Conservation (phyloP, 2,888 invertebrate species). For the Limnephilus marmoratus region DNA sequence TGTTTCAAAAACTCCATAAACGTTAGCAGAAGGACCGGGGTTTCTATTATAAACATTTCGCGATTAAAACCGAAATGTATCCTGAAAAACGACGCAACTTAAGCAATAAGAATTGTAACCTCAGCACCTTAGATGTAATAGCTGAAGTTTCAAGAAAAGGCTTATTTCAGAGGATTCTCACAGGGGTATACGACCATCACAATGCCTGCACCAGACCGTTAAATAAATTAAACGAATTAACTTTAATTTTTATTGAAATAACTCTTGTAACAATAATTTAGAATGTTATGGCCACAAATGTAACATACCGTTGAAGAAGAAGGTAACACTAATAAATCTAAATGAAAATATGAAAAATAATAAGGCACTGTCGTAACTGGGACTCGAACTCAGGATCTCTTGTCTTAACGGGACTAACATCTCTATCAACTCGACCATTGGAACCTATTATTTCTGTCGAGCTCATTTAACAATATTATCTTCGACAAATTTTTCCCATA, state of each 20-base stretch:
- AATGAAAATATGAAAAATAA: no score
- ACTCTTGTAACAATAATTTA: no score
- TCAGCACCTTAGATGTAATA: conserved; percentile 62
- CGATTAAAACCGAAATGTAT: conserved; percentile 60
- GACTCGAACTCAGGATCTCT: no score
- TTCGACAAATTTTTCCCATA: no score
- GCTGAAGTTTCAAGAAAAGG: conserved; percentile 61
- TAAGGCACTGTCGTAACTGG: no score
- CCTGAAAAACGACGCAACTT: conserved; percentile 62
- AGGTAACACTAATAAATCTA: no score
- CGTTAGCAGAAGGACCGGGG: conserved; percentile 19
- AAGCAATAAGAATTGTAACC: conserved; percentile 63
- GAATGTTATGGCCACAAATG: no score
- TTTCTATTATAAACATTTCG: conserved; percentile 44
- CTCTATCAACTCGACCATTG: no score
- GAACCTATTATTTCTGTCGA: no score
- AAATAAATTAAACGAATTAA: background rate
- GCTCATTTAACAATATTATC: no score
- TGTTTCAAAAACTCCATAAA: conserved; percentile 38
- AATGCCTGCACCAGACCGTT: background rate
- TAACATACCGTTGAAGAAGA: no score
- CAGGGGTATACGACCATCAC: conserved; percentile 21
- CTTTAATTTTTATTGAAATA: background rate
- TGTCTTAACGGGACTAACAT: no score
- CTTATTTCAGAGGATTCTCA: conserved; percentile 27